A percentile compares a stretch with the other conserved stretches of the same genome.
These are phyloP conservation scores for Mormyrus proboscirostris DNA, from an alignment of 2,797 vertebrate genomes.

Conservation along the genomic window DNA sequence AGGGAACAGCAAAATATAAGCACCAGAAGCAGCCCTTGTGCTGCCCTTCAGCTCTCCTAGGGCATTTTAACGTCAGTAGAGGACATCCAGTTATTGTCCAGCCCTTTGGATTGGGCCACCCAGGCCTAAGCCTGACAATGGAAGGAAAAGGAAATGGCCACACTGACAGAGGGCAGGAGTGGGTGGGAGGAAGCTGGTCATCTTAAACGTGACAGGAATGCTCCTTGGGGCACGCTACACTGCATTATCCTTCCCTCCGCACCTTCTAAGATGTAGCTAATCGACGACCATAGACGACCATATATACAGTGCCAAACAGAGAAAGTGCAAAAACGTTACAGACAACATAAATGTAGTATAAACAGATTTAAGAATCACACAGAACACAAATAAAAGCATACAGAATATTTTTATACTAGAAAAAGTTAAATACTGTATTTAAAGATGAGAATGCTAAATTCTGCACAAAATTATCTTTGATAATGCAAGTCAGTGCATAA, in stretches of 20 bases:
- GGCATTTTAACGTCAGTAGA: constrained; percentile 66
- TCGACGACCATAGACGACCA: background rate
- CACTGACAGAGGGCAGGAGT: constrained; percentile 60
- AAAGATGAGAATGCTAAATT: background rate
- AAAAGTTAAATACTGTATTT: background rate
- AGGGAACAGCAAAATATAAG: background rate
- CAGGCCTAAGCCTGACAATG: constrained; percentile 69
- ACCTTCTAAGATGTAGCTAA: background rate
- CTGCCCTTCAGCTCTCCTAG: constrained; percentile 58
- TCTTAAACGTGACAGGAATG: constrained; percentile 33
- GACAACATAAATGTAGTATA: background rate
- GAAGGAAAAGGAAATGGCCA: constrained; percentile 75
- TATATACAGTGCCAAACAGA: background rate
- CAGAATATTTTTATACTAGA: background rate
- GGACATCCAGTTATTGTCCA: constrained; percentile 74
- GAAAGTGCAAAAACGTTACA: background rate
- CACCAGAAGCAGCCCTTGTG: background rate
- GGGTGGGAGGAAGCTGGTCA: constrained; percentile 20
- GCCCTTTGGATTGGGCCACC: constrained; percentile 70
- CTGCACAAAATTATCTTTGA: background rate
- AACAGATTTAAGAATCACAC: background rate
- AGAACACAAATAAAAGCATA: background rate
- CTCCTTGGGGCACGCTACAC: background rate
- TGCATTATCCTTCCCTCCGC: background rate
- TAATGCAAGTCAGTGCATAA: background rate